phyloP scores from a whole-genome alignment of 2,797 vertebrate genomes.

The Columba guinea region DNA sequence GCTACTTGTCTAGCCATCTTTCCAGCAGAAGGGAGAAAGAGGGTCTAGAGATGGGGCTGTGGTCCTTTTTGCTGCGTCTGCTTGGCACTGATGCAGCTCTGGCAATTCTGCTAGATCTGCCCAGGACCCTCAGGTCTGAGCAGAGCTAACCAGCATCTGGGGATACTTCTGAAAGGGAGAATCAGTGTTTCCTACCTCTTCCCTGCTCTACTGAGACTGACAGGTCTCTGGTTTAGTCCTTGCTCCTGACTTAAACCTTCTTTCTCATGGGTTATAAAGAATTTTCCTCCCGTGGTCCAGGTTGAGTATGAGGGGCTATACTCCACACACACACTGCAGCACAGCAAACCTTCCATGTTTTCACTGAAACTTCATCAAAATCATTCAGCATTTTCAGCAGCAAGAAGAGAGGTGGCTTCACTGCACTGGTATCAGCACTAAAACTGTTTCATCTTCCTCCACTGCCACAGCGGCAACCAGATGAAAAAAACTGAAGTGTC shows the following conservation, averaged over 20 bases:
- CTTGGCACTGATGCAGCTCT: neutral
- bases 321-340: neutral
- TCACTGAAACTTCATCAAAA: neutral
- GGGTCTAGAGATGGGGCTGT: neutral
- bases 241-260: neutral
- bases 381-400: neutral
- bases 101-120: neutral
- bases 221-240: neutral
- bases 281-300: neutral
- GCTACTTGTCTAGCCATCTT: neutral
- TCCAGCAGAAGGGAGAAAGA: neutral
- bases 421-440: neutral
- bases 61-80: neutral
- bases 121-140: neutral
- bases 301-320: fast-evolving
- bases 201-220: neutral
- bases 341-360: neutral
- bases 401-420: neutral
- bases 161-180: neutral
- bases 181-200: neutral
- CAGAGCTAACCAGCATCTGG: neutral
- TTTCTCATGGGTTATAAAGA: neutral
- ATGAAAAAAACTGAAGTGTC: neutral
- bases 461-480: neutral
- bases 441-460: neutral